Base-by-base conservation (phyloP, 37 sponge, comb jelly and placozoan species). In the Amphimedon queenslandica region DNA sequence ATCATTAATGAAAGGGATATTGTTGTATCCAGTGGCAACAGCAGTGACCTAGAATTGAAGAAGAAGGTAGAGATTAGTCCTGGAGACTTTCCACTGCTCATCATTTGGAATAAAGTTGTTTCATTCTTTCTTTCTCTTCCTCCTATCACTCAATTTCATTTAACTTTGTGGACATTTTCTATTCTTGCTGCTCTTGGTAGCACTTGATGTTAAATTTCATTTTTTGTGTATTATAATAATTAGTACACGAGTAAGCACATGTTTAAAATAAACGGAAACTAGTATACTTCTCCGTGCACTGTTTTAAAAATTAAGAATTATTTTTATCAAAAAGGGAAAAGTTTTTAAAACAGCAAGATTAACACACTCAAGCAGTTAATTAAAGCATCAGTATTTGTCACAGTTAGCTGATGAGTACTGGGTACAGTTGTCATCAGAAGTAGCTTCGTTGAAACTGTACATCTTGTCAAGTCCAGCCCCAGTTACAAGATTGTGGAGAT, bases 401-500 rank as follows among this genome's bases (percentile, higher is more conserved):
- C 92, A 91, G 77, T 91, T 79, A 33, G 53, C 69, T 1, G 61
- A 57, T 31, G 71, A 65, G 76, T 87, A 91, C 77, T 91, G 80
- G 13, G 92, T 91, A 57, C 92, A 91, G 4, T 64, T 25, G n/a
- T 63, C 64, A 40, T 86, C 71, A 47, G 60, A 51, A 8, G 88
- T 91, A 0, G 4, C 34, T 72, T 91, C 92, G 33, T 69, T 82
- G 64, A 79, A 91, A 42, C 84, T 84, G 13, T 47, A 31, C 21
- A 24, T 40, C 33, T 29, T 70, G 63, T 60, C 57, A 27, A 90
- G 73, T 18, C 75, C 74, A 25, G 85, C 66, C 1, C 88, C 88
- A 27, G 66, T 70, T 27, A 71, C 80, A 57, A 91, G 77, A 80
- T 91, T 91, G 51, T 71, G 88, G 65, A 91, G 77, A 77, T 91